phyloP scores from a whole-genome alignment of 2,797 vertebrate genomes.

The Hafferia zeledoni region DNA sequence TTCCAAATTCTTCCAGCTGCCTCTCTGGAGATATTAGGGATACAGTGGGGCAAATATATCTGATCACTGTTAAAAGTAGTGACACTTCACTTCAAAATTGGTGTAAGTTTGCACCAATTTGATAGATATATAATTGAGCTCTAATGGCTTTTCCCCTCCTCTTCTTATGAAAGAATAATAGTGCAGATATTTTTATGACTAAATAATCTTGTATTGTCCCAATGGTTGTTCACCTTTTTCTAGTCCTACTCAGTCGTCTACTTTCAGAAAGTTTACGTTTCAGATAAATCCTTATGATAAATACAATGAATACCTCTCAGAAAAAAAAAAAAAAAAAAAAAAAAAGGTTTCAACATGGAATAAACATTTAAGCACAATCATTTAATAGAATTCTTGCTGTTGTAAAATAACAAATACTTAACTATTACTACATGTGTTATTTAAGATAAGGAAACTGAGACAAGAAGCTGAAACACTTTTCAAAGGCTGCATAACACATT shows the following conservation, averaged over 20 bases:
- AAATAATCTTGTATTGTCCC: not conserved
- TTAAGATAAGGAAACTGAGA: not conserved
- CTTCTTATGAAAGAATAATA: not conserved
- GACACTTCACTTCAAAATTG: not conserved
- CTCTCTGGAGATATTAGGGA: not conserved
- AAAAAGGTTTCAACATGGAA: not conserved
- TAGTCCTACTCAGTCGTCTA: not conserved
- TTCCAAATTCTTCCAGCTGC: not conserved
- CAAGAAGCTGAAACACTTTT: not conserved
- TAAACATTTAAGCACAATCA: not conserved
- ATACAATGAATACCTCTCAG: not conserved
- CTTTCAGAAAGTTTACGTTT: not conserved
- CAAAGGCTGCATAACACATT: not conserved
- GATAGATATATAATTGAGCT: accelerated
- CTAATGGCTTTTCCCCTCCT: not conserved
- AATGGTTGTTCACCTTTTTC: not conserved
- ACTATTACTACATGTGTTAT: not conserved
- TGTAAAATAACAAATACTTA: not conserved
- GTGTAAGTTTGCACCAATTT: not conserved
- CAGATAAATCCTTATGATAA: not conserved
- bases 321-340: not conserved
- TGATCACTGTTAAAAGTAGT: not conserved
- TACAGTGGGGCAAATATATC: not conserved
- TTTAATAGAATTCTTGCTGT: not conserved
- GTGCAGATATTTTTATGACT: not conserved